Evolutionary conservation across 30 jellyfish, hydroid and myxozoan species (phyloP), one percentile per base, ranked within the genome.

Genomic region (Pelagia noctiluca): DNA sequence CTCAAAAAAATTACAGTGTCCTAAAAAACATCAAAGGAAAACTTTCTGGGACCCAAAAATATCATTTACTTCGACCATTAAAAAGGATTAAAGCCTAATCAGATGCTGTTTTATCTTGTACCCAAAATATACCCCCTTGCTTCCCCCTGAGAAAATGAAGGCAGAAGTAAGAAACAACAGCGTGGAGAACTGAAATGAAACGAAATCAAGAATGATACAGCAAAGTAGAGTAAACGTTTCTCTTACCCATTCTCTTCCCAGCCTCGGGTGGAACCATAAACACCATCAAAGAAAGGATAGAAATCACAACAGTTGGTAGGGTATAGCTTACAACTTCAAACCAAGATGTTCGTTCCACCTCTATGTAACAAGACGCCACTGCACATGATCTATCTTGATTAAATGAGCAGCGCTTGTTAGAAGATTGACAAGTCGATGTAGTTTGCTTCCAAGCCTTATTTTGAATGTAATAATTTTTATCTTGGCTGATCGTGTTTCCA

Each of bases 201-300:
- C n/a, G n/a, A n/a, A n/a, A n/a, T n/a, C n/a, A n/a, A n/a, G n/a
- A n/a, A n/a, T n/a, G n/a, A n/a, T n/a, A n/a, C n/a, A n/a, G n/a
- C n/a, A n/a, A n/a, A n/a, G n/a, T n/a, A n/a, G n/a, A n/a, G n/a
- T n/a, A 60, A 60, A 25, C 64, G 19, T 2, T 23, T 48, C 25
- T 66, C 88, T 34, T 65, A 88, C 97, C 97, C 97, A 88, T 88
- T 50, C 97, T 50, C 57, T 88, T 88, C 11, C 97, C 97, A 42
- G 88, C 97, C 74, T 88, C 97, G 24, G 97, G 97, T 35, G 97
- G 97, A 47, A 88, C 97, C 88, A 88, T 52, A 63, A 88, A 88
- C 3, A 88, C 93, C 89, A 88, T 65, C 25, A 79, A 25, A 12
- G 97, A 88, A 57, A 88, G 76, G 21, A 53, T 64, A 24, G 97